Evolutionary conservation across 1,140 invertebrate genomes (phyloP).

Genomic region (Chironomus tepperi): DNA sequence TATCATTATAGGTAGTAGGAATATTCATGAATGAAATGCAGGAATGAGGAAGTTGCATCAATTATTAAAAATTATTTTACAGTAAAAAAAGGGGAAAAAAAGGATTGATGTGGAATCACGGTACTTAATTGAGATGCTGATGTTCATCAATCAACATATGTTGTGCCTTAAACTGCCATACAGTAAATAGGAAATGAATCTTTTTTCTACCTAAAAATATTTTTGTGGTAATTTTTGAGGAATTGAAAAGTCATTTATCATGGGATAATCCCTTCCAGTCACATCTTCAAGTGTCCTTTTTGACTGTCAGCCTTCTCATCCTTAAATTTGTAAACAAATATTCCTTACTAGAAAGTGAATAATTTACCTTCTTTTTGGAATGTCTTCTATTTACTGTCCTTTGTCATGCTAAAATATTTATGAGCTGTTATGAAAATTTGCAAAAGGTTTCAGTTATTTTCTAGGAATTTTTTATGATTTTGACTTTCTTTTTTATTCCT

Average conservation of each 20-base stretch:
- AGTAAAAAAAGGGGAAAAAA: not conserved
- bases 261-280: not conserved
- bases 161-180: not conserved
- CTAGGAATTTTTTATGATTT: not conserved
- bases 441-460: slow-evolving; percentile 6
- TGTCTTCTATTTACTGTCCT: no score
- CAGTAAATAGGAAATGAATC: no score
- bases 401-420: no score
- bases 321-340: no score
- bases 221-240: not conserved
- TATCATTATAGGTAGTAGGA: not conserved
- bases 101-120: not conserved
- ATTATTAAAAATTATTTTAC: not conserved
- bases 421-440: no score
- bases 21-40: not conserved
- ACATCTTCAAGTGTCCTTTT: no score
- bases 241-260: slow-evolving; percentile 1
- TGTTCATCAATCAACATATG: not conserved
- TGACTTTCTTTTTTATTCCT: not conserved
- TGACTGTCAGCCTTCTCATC: no score
- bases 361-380: no score
- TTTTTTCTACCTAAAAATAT: not conserved
- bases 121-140: slow-evolving; percentile 4
- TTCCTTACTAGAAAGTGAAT: no score
- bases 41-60: not conserved